A percentile compares a stretch with the other conserved stretches of the same genome.
phyloP scores from a whole-genome alignment of 2,113 vertebrate species.

The Scytalopus superciliaris region DNA sequence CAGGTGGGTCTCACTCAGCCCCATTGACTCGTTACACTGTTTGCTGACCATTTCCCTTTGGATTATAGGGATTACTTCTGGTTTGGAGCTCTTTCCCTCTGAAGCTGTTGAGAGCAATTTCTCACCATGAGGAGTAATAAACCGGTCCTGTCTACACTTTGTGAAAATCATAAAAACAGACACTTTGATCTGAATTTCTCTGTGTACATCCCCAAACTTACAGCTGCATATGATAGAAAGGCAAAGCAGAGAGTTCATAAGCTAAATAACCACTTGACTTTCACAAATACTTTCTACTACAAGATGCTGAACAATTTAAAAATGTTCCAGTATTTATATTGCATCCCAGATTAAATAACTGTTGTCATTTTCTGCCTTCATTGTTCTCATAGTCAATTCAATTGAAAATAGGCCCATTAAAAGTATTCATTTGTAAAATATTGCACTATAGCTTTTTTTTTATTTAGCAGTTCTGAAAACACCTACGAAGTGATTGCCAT shows the following conservation, averaged over 20 bases:
- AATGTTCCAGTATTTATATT: slow-evolving; percentile 64
- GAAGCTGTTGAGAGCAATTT: not conserved
- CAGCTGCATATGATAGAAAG: not conserved
- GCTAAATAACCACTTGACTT: slow-evolving; percentile 62
- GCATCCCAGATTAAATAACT: slow-evolving; percentile 62
- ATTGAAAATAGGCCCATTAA: slow-evolving; percentile 43
- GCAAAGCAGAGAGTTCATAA: not conserved
- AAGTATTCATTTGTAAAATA: slow-evolving; percentile 44
- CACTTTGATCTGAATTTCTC: not conserved
- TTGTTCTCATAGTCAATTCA: slow-evolving; percentile 50
- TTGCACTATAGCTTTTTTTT: slow-evolving; percentile 15
- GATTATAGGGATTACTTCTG: not conserved
- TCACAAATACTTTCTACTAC: slow-evolving; percentile 66
- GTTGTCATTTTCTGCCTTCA: slow-evolving; percentile 49
- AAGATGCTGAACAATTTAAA: slow-evolving; percentile 65
- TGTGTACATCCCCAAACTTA: not conserved
- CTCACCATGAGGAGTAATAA: not conserved
- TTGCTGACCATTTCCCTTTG: not conserved
- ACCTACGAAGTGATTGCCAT: slow-evolving; percentile 36
- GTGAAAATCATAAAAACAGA: not conserved
- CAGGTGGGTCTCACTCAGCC: not conserved
- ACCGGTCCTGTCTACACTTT: not conserved
- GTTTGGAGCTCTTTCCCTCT: not conserved
- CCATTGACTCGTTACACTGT: not conserved
- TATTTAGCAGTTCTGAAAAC: slow-evolving; percentile 48